Percentiles rank a stretch among this genome's conserved stretches.
These are phyloP conservation scores for Notospermus geniculatus DNA, from an alignment of 1,140 invertebrate genomes.

Conservation along the genomic window DNA sequence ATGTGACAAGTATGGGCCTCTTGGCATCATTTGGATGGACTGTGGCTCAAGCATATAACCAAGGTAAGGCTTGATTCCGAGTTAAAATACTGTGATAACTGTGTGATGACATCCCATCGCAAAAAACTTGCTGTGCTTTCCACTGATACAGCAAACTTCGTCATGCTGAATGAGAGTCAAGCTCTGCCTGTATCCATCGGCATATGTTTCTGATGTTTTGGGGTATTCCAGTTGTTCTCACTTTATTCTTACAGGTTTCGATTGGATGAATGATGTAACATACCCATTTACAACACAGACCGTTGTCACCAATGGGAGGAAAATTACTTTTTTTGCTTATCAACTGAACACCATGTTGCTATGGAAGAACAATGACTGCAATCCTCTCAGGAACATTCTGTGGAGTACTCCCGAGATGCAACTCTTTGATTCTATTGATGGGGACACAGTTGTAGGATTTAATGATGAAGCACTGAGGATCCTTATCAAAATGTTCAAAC, in stretches of 20 bases:
- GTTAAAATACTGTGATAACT: background rate
- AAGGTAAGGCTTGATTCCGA: conserved; percentile 59
- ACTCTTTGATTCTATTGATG: conserved; percentile 72
- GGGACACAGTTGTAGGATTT: conserved; percentile 68
- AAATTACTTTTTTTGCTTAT: conserved; percentile 80
- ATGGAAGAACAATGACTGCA: conserved; percentile 62
- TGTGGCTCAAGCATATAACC: conserved; percentile 74
- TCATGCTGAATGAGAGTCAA: background rate
- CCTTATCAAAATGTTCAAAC: conserved; percentile 73
- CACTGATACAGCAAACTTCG: background rate
- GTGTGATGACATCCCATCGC: background rate
- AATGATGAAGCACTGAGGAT: conserved; percentile 77
- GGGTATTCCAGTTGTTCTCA: conserved; percentile 5
- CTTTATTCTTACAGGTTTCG: conserved; percentile 69
- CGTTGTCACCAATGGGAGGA: conserved; percentile 78
- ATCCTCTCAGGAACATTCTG: conserved; percentile 75
- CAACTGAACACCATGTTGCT: conserved; percentile 82
- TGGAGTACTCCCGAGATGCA: conserved; percentile 71
- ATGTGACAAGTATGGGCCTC: conserved; percentile 48
- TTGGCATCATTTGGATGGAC: conserved; percentile 77
- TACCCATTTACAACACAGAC: conserved; percentile 85
- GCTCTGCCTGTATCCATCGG: background rate
- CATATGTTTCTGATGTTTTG: background rate
- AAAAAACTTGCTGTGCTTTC: background rate
- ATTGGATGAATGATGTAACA: conserved; percentile 78